Evolutionary conservation across 2,888 invertebrate genomes (phyloP).

Genomic region (Acrobasis repandana): DNA sequence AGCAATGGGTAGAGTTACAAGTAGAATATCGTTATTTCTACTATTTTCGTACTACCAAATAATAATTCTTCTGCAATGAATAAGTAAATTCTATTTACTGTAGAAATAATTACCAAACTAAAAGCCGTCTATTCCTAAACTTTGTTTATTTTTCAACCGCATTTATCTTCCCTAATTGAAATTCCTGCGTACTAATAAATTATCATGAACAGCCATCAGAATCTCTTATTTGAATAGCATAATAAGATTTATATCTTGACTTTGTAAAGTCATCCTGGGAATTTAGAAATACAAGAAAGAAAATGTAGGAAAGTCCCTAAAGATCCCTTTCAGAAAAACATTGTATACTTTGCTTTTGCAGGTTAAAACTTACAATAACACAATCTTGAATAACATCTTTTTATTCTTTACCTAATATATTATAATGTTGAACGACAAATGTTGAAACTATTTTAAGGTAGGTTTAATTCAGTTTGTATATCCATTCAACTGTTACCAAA

Average conservation of each 20-base stretch:
- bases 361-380: background rate
- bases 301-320: background rate
- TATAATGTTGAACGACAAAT: too few species aligned
- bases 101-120: background rate
- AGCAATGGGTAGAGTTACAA: too few species aligned
- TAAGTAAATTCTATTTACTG: background rate
- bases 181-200: conserved; percentile 35
- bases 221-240: conserved; percentile 37
- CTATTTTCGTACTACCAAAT: too few species aligned
- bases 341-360: background rate
- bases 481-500: too few species aligned
- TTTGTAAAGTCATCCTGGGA: conserved; percentile 14
- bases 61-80: too few species aligned
- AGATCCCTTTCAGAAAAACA: background rate
- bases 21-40: too few species aligned
- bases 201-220: conserved; percentile 34
- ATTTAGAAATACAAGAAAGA: background rate
- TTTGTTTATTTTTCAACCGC: conserved; percentile 8
- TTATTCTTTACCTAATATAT: too few species aligned
- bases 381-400: too few species aligned
- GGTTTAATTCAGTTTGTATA: too few species aligned
- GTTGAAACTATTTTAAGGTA: too few species aligned
- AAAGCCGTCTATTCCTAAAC: background rate
- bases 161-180: conserved; percentile 28
- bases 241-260: conserved; percentile 37